These are phyloP conservation scores for Drosophila flavopinicola DNA, from an alignment of 2,888 invertebrate species.

Conservation along the genomic window DNA sequence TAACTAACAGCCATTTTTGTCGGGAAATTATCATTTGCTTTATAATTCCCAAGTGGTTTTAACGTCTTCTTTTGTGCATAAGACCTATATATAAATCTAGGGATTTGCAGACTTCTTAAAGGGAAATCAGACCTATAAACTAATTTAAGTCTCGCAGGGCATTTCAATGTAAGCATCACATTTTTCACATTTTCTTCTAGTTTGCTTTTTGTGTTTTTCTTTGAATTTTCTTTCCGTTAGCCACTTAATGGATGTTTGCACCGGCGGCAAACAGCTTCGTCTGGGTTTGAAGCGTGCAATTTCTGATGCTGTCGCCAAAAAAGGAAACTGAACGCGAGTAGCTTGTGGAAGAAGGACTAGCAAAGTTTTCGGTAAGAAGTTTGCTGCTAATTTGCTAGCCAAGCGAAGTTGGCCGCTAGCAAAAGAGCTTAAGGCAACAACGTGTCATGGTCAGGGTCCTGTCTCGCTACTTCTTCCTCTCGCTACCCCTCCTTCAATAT, in stretches of 20 bases:
- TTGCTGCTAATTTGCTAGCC: constrained; percentile 51
- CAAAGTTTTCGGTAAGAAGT: constrained; percentile 49
- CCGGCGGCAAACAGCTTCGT: constrained; percentile 38
- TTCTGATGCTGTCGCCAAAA: constrained; percentile 32
- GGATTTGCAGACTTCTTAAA: constrained; percentile 1
- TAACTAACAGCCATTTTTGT: neutral
- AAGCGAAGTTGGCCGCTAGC: constrained; percentile 17
- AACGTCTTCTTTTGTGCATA: neutral
- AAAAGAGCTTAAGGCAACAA: constrained; percentile 18
- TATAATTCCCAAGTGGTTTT: constrained; percentile 1
- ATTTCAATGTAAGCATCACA: constrained; percentile 10
- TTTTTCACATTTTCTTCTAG: constrained; percentile 2
- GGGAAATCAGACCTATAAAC: constrained; percentile 1
- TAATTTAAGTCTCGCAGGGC: constrained; percentile 22
- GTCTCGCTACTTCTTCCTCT: neutral
- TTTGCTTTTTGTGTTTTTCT: constrained; percentile 7
- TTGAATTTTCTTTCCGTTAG: constrained; percentile 9
- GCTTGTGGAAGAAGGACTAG: neutral
- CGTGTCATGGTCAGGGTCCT: constrained; percentile 40
- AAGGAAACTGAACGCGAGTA: constrained; percentile 17
- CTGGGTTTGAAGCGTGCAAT: constrained; percentile 25
- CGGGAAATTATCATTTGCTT: neutral
- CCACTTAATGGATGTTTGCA: constrained; percentile 61
- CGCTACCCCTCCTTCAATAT: neutral
- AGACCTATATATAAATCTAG: neutral